These are phyloP conservation scores for Trididemnum nubilum DNA, from an alignment of 23 tunicate species.

Conservation along the genomic window DNA sequence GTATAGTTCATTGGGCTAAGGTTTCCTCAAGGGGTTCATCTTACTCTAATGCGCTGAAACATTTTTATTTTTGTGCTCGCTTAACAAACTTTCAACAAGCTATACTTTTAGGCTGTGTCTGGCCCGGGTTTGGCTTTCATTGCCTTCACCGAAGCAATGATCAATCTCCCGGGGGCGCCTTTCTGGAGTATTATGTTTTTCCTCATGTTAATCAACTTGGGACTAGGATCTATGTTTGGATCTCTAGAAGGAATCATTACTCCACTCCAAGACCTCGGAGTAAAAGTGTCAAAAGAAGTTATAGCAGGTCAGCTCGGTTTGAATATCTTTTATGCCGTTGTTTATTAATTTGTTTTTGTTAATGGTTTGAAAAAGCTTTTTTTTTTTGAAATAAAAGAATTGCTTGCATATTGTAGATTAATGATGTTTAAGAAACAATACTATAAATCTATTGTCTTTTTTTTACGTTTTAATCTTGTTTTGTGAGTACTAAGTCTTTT, in stretches of 20 bases:
- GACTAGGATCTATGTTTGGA: slow-evolving; percentile 96
- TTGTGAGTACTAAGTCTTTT: no score
- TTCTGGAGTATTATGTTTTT: slow-evolving; percentile 95
- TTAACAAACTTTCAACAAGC: no score
- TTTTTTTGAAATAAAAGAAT: no score
- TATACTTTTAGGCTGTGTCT: slow-evolving; percentile 61
- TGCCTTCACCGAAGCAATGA: slow-evolving; percentile 99
- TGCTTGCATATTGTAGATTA: no score
- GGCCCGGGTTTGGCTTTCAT: slow-evolving; percentile 99
- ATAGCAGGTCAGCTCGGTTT: slow-evolving; percentile 68
- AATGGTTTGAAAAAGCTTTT: neutral
- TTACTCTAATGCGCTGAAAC: no score
- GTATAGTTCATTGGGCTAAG: no score
- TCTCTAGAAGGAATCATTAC: slow-evolving; percentile 92
- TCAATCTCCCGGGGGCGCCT: slow-evolving; percentile 86
- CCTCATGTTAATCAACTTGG: slow-evolving; percentile 87
- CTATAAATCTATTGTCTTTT: no score
- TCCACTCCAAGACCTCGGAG: slow-evolving; percentile 81
- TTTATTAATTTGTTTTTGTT: neutral
- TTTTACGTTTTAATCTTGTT: no score
- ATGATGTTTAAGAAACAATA: no score
- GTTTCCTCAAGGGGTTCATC: no score
- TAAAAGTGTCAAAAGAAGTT: slow-evolving; percentile 67
- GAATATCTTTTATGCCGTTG: neutral
- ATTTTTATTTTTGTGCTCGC: no score